A percentile compares a stretch with the other conserved stretches of the same genome.
Evolutionary conservation across 1,140 invertebrate species (phyloP).

Genomic region (Drosophila bipectinata): DNA sequence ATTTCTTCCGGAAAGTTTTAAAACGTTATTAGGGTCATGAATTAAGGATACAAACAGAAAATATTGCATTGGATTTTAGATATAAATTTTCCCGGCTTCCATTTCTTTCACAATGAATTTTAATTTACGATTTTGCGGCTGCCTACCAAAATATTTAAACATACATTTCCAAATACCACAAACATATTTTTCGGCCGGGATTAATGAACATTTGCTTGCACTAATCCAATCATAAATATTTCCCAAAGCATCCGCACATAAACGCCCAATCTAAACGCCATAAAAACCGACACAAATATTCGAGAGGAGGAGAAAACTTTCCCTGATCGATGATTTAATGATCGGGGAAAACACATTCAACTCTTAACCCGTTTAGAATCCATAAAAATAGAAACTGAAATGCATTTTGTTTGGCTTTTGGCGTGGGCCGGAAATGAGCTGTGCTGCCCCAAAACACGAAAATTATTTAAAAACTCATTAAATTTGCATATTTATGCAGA

Average conservation of each 20-base stretch:
- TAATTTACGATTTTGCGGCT: conserved; percentile 8
- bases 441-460: conserved; percentile 48
- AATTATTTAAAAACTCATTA: conserved; percentile 77
- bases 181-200: conserved; percentile 17
- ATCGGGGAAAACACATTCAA: conserved; percentile 54
- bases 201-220: conserved; percentile 34
- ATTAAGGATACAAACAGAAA: conserved; percentile 22
- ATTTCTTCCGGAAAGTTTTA: conserved; percentile 23
- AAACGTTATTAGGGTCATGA: conserved; percentile 31
- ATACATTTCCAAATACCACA: conserved; percentile 19
- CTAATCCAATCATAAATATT: conserved; percentile 69
- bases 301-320: conserved; percentile 54
- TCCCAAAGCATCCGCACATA: conserved; percentile 61
- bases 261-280: conserved; percentile 73
- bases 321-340: conserved; percentile 75
- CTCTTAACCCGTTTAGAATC: conserved; percentile 76
- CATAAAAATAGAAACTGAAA: conserved; percentile 40
- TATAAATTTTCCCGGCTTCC: not conserved
- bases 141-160: conserved; percentile 33
- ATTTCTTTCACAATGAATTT: conserved; percentile 19
- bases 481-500: conserved; percentile 75
- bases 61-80: conserved; percentile 6
- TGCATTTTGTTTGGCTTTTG: conserved; percentile 8
- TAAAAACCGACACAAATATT: conserved; percentile 52
- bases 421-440: conserved; percentile 67